phyloP scores from a whole-genome alignment of 2,113 vertebrate genomes.

The Cnemophilus loriae region DNA sequence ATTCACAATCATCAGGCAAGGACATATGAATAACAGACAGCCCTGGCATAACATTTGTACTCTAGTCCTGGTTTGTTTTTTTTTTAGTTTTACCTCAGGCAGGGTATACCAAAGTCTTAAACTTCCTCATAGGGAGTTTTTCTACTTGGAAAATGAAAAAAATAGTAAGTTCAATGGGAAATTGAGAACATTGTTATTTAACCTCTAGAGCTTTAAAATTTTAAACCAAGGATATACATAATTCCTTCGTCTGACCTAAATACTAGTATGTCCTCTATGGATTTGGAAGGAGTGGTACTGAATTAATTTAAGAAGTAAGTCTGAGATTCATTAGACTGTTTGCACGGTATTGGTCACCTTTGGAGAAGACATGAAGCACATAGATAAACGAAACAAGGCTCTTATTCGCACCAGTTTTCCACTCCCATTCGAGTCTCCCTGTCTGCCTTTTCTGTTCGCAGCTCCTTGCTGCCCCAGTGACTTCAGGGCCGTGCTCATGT shows the following conservation, averaged over 20 bases:
- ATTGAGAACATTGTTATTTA: background rate
- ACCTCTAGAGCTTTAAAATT: background rate
- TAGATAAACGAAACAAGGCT: fast-evolving
- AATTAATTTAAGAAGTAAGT: background rate
- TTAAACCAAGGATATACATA: background rate
- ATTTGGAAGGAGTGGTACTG: background rate
- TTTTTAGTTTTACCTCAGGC: background rate
- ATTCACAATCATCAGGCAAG: background rate
- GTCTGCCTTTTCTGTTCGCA: constrained; percentile 34
- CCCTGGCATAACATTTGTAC: background rate
- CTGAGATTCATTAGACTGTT: background rate
- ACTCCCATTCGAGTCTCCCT: background rate
- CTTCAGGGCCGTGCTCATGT: constrained; percentile 70
- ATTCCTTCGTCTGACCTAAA: background rate
- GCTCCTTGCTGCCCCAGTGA: constrained; percentile 88
- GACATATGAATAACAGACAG: background rate
- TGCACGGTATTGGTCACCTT: background rate
- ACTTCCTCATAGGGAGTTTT: background rate
- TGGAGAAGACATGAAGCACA: background rate
- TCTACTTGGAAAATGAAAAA: background rate
- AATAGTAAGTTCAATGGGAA: background rate
- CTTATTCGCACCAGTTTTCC: background rate
- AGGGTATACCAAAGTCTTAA: background rate
- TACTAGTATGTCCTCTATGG: background rate
- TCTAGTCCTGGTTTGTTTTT: background rate